Base-by-base conservation (phyloP, 1,140 invertebrate genomes). In the Drosophila lowei region DNA sequence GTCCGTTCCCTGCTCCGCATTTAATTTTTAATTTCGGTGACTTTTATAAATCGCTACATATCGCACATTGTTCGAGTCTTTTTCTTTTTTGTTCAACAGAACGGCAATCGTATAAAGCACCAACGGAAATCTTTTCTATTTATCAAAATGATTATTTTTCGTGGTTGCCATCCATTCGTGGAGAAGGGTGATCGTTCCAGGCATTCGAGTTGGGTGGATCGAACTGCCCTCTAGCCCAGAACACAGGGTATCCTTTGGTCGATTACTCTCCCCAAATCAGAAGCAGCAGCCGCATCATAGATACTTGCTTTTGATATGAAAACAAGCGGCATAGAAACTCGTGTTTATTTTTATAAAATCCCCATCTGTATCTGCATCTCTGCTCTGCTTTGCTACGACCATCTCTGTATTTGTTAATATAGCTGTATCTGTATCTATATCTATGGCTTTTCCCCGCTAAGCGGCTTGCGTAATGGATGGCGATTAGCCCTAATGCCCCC, bases 31-130 rank as follows among this genome's bases (percentile, higher is more conserved):
- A 88, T 84, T 88, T 88, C 59, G 79, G 49, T 88, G 83, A 88
- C 83, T 88, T 88, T 88, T 88, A 88, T 89, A 88, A 88, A 88
- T 88, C 83, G 84, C 83, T 88, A 88, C 81, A 86, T 67, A 81
- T 81, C 78, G 68, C 78, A 83, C 81, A 83, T 78, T 84, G 79
- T 84, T 83, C 48, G 18, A 65, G 65, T 57, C 49, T 68, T 56
- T 34, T 38, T 13, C 0, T 13, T 38, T 25, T 25, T 25, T 34
- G 3, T 38, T 34, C 30, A 30, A 30, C 3, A 8, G 30, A 9
- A 57, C 66, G 53, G 30, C 54, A 55, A 66, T 58, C 41, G 53
- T 9, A 30, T 30, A 8, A 30, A 30, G 28, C 7, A 30, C 28
- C 50, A 61, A 48, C 23, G 23, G 34, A 50, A 47, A 50, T 59